Conservation (phyloP, 1,140 invertebrate genomes). For the Euglossa dilemma region DNA sequence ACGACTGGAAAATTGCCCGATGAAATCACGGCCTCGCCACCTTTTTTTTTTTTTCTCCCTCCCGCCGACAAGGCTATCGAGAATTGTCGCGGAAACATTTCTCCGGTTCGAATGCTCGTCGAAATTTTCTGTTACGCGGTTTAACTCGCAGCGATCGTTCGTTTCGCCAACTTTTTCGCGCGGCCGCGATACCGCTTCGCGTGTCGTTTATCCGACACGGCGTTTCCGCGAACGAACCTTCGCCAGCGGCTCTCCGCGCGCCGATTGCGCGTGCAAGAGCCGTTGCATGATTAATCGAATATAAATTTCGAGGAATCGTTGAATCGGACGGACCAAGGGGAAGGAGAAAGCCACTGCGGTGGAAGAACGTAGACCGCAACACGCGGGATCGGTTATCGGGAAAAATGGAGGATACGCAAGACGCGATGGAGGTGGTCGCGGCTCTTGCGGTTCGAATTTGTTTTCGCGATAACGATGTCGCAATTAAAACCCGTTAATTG, state of each 20-base stretch:
- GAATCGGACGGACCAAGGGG: not conserved
- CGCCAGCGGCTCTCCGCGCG: not conserved
- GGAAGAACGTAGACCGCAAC: not conserved
- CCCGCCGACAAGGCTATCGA: not conserved
- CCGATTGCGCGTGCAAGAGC: too few relatives aligned
- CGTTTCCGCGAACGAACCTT: not conserved
- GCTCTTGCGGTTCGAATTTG: not conserved
- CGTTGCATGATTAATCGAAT: not conserved
- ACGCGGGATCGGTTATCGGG: not conserved
- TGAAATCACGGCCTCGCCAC: not conserved
- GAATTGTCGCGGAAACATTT: conserved; percentile 4
- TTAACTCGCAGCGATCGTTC: not conserved
- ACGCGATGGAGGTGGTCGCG: not conserved
- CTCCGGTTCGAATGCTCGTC: not conserved
- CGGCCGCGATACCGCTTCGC: too few relatives aligned
- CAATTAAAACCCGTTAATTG: conserved; percentile 35
- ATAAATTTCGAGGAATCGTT: not conserved
- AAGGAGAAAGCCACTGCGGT: not conserved
- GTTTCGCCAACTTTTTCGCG: not conserved
- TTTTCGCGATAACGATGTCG: conserved; percentile 19
- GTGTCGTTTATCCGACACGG: too few relatives aligned
- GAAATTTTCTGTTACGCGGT: conserved; percentile 7
- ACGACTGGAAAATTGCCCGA: not conserved
- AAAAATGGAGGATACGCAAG: not conserved
- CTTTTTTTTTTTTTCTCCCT: too few relatives aligned